Percentiles rank a stretch among this genome's conserved stretches.
Evolutionary conservation across 2,888 invertebrate genomes (phyloP).

Genomic region (Minunthozetes semirufus): DNA sequence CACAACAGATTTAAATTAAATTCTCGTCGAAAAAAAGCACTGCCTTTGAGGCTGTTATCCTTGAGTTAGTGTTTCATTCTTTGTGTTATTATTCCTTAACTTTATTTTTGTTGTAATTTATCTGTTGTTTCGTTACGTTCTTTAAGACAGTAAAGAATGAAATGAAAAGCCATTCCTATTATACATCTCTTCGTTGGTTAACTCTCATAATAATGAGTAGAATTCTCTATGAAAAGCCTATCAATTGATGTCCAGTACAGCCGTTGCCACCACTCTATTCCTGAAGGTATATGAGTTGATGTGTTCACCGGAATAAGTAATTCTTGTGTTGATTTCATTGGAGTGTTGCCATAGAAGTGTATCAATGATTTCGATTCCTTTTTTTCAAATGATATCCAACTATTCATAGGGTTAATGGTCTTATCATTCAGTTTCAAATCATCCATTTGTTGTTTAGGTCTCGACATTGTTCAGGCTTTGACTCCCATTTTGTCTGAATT

Average conservation of each 20-base stretch:
- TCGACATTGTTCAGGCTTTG: no score
- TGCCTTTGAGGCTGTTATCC: background rate
- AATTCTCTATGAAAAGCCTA: background rate
- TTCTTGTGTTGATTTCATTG: background rate
- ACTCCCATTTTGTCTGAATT: no score
- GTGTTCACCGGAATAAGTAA: background rate
- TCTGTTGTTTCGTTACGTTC: background rate
- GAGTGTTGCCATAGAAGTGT: background rate
- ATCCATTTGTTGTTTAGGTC: no score
- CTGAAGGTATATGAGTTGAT: background rate
- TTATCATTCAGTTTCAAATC: background rate
- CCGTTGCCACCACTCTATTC: background rate
- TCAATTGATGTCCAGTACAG: background rate
- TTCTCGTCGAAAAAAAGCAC: background rate
- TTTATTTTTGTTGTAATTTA: background rate
- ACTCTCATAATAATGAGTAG: background rate
- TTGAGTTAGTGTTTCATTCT: background rate
- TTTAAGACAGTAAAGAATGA: background rate
- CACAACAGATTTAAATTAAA: background rate
- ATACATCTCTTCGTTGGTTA: background rate
- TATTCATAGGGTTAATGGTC: background rate
- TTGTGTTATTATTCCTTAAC: background rate
- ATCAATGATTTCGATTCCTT: background rate
- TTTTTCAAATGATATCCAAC: background rate
- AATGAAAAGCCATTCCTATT: background rate